Conservation (phyloP, 2,113 vertebrate genomes). For the Delphinus delphis region DNA sequence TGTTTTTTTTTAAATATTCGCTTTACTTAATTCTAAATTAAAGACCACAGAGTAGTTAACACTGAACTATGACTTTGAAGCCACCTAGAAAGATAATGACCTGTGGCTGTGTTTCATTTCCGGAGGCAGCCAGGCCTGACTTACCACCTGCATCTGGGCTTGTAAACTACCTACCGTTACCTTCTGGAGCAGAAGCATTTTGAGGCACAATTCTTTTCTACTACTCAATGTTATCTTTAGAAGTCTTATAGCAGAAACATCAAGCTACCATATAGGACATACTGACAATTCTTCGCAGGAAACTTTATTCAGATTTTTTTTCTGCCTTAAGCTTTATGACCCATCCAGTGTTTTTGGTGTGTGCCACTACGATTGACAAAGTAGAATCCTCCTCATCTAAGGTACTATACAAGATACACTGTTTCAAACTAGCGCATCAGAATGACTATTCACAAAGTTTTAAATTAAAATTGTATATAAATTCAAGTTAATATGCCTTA, state of each 20-base stretch:
- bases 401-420: not conserved
- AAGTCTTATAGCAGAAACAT: not conserved
- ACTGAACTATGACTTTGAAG: conserved; percentile 51
- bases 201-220: not conserved
- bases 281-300: not conserved
- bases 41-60: conserved; percentile 66
- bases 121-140: not conserved
- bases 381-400: not conserved
- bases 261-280: not conserved
- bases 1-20: conserved; percentile 52
- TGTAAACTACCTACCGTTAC: not conserved
- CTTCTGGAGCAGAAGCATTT: not conserved
- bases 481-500: conserved; percentile 3
- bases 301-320: not conserved
- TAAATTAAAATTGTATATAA: conserved; percentile 46
- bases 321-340: not conserved
- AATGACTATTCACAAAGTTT: conserved; percentile 35
- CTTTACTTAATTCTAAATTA: conserved; percentile 72
- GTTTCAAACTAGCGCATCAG: not conserved
- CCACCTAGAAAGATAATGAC: conserved; percentile 52
- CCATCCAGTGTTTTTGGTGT: not conserved
- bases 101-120: conserved; percentile 56
- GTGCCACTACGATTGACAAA: not conserved
- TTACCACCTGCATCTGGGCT: conserved; percentile 41
- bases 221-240: not conserved